Evolutionary conservation across 2,797 vertebrate species (phyloP).

Genomic region (Pseudochaenichthys georgianus): DNA sequence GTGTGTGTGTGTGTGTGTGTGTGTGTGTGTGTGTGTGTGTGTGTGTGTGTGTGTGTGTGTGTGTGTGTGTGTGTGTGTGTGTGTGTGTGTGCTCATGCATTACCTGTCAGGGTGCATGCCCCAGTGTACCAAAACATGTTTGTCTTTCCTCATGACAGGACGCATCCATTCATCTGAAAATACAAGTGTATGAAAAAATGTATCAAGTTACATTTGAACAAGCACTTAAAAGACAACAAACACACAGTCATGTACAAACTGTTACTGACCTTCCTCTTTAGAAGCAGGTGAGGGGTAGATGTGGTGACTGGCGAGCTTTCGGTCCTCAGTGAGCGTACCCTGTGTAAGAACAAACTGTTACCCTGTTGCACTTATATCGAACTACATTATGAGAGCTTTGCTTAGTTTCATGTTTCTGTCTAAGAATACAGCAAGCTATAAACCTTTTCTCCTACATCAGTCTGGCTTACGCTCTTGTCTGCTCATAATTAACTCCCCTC

Average conservation of each 20-base stretch:
- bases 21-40: not conserved
- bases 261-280: conserved; percentile 89
- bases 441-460: not conserved
- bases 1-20: not conserved
- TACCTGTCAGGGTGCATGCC: conserved; percentile 97
- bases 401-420: not conserved
- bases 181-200: not conserved
- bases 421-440: not conserved
- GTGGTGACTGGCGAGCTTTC: conserved; percentile 91
- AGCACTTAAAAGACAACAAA: not conserved
- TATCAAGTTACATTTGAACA: not conserved
- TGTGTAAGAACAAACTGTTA: conserved; percentile 66
- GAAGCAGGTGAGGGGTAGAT: conserved; percentile 88
- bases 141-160: conserved; percentile 93
- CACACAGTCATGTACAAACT: not conserved
- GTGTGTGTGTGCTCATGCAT: not conserved
- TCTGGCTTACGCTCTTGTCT: not conserved
- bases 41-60: conserved; percentile 6
- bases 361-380: not conserved
- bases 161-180: conserved; percentile 95
- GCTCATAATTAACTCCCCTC: not conserved
- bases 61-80: not conserved
- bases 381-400: not conserved
- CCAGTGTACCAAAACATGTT: conserved; percentile 95
- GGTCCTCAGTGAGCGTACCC: conserved; percentile 93